Evolutionary conservation across 2,888 invertebrate genomes (phyloP).

Genomic region (Lamproptera curius): DNA sequence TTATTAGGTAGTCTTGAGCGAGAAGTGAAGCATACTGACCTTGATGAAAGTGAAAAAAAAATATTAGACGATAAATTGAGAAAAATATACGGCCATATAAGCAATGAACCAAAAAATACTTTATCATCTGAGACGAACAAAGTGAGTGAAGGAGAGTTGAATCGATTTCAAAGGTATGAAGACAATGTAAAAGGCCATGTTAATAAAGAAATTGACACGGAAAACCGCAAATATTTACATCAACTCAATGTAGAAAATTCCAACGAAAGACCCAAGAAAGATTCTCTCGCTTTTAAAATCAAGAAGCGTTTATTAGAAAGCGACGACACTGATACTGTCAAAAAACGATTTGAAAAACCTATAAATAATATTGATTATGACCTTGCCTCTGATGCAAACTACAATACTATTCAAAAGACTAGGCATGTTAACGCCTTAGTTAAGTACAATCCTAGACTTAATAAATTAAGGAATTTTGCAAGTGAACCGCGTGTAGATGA

Average conservation of each 20-base stretch:
- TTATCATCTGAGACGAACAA: slow-evolving; percentile 3
- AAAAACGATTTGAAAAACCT: slow-evolving; percentile 17
- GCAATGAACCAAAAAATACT: slow-evolving; percentile 11
- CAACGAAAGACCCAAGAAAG: background rate
- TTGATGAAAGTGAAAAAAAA: slow-evolving; percentile 44
- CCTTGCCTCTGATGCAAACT: slow-evolving; percentile 4
- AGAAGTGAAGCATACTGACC: slow-evolving; percentile 48
- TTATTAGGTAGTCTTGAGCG: slow-evolving; percentile 51
- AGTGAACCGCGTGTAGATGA: slow-evolving; percentile 2
- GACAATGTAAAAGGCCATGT: slow-evolving; percentile 16
- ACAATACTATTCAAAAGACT: slow-evolving; percentile 2
- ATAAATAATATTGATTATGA: slow-evolving; percentile 12
- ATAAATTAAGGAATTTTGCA: slow-evolving; percentile 1
- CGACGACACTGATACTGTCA: slow-evolving; percentile 9
- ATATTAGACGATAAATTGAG: slow-evolving; percentile 53
- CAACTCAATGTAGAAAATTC: background rate
- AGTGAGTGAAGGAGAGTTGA: slow-evolving; percentile 1
- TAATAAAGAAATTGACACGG: background rate
- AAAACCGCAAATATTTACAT: background rate
- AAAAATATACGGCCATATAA: slow-evolving; percentile 45
- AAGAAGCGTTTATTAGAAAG: slow-evolving; percentile 9
- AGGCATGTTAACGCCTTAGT: slow-evolving; percentile 12
- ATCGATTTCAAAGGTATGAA: slow-evolving; percentile 14
- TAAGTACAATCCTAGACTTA: slow-evolving; percentile 2
- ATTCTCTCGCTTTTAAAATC: background rate